Evolutionary conservation across 2,113 vertebrate genomes (phyloP).

Genomic region (Petroica traversi): DNA sequence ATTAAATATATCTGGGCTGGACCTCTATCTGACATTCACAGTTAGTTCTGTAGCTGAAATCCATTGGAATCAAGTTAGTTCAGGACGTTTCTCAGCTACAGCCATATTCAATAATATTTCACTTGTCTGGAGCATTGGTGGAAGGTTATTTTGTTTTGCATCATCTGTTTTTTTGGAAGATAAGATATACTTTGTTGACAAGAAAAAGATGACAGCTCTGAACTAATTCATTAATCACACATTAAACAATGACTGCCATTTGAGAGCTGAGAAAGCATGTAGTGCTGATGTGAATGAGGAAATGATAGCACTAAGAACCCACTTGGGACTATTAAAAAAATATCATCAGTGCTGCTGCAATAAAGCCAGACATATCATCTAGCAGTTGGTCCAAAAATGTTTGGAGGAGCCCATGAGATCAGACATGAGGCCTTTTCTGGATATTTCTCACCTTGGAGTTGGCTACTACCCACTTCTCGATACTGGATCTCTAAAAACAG

Average conservation of each 20-base stretch:
- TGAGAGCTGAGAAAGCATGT: background rate
- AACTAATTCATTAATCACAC: background rate
- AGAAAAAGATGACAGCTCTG: background rate
- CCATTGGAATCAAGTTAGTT: background rate
- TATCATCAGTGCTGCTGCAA: background rate
- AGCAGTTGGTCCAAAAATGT: background rate
- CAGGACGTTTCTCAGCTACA: background rate
- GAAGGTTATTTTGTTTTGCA: background rate
- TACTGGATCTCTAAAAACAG: background rate
- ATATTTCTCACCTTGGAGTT: background rate
- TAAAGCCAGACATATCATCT: background rate
- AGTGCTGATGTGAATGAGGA: background rate
- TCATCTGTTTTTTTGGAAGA: background rate
- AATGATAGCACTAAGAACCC: background rate
- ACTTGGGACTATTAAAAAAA: background rate
- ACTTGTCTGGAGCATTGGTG: background rate
- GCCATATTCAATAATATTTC: background rate
- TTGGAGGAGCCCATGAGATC: background rate
- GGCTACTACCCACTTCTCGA: background rate
- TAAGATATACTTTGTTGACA: background rate
- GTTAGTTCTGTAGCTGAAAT: background rate
- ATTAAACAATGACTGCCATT: background rate
- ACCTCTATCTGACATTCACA: constrained; percentile 20
- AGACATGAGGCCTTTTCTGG: background rate
- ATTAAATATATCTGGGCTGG: background rate